Percentiles rank a stretch among this genome's conserved stretches.
Conservation (phyloP, 2,888 invertebrate genomes). For the Metalampra italica region DNA sequence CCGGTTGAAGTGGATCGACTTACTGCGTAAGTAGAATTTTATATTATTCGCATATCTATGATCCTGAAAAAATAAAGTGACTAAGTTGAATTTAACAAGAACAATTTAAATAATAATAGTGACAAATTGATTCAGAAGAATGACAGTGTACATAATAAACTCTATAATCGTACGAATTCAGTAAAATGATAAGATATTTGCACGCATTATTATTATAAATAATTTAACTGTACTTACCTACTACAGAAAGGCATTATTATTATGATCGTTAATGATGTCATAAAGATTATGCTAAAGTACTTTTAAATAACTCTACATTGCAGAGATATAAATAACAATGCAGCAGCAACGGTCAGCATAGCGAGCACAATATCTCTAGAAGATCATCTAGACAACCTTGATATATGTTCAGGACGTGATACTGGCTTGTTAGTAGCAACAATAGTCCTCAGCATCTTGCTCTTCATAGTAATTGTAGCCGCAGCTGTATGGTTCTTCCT, state of each 20-base stretch:
- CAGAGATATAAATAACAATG: slow-evolving; percentile 55
- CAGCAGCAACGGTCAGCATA: slow-evolving; percentile 36
- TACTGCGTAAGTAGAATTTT: slow-evolving; percentile 36
- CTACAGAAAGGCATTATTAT: no score
- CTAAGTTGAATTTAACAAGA: no score
- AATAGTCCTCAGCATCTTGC: slow-evolving; percentile 56
- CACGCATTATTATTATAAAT: no score
- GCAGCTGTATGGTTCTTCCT: slow-evolving; percentile 53
- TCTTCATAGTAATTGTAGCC: slow-evolving; percentile 52
- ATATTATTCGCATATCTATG: background rate
- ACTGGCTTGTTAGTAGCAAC: slow-evolving; percentile 59
- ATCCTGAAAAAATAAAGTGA: no score
- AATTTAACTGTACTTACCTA: no score
- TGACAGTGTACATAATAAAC: no score
- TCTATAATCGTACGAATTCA: no score
- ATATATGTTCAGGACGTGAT: slow-evolving; percentile 49
- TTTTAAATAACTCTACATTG: background rate
- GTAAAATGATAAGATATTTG: no score
- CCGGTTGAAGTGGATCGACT: slow-evolving; percentile 49
- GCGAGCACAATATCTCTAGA: slow-evolving; percentile 49
- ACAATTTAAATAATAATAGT: no score
- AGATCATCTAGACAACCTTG: slow-evolving; percentile 57
- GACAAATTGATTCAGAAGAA: no score
- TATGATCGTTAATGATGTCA: no score
- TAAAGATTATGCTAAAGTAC: background rate